Base-by-base conservation (phyloP, 1,140 invertebrate genomes). In the Cotesia glomerata region DNA sequence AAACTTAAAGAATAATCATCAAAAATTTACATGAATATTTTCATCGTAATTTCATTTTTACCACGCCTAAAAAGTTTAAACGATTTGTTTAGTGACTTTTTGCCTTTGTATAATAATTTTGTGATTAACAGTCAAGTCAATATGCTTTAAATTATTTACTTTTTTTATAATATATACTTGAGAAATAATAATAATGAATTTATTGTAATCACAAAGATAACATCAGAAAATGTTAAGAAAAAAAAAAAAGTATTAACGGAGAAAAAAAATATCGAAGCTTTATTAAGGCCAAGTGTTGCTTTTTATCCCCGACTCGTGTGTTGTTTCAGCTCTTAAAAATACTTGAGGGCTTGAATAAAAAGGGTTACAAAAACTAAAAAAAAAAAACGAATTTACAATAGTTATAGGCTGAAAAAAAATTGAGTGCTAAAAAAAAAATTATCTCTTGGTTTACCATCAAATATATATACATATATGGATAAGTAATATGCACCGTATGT, bases 221-320 rank as follows among this genome's bases (percentile, higher is more conserved):
- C 35, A 13, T 13, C 18, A 18, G 18, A 18, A 2, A 26, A 26
- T 26, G 26, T 26, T 26, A 26, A 26, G 3, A 26, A 26, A 26
- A 35, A 62, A 7, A 70, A 39, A 52, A 14, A 45, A 49, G 56
- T 36, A 39, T 49, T 51, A 58, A 51, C 68, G 45, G 61, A 73
- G 75, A 74, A 72, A 69, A 69, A 62, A 71, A 78, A 71, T 78
- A 80, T 83, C 81, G 80, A 83, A 83, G 75, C 67, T 78, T 84
- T 82, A 85, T 85, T 85, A 82, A 82, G 83, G 82, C 81, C 81
- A 84, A 83, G 81, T 80, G 75, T 81, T 81, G 75, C 73, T 75
- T 71, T 76, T 56, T 71, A 73, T 66, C 69, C 61, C 69, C 26
- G n/a, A 35, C 18, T 67, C 35, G 14, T 36, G 5, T 16, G 34